These are phyloP conservation scores for Oryzias javanicus DNA, from an alignment of 2,113 vertebrate species.

Conservation along the genomic window DNA sequence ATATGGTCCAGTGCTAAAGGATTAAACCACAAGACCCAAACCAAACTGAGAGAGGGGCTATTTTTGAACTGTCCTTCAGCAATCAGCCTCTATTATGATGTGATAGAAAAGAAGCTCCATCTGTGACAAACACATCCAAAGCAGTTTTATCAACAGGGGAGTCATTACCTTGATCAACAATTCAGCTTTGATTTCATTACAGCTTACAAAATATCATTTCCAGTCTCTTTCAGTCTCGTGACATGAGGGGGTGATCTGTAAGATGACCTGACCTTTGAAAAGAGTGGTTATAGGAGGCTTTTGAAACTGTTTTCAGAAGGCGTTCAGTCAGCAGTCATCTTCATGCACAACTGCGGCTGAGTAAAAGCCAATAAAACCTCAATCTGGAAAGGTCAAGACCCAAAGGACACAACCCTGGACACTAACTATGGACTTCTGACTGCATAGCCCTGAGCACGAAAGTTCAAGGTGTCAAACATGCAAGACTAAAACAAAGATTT, in stretches of 20 bases:
- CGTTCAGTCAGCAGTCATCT: not conserved
- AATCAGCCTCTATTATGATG: constrained; percentile 35
- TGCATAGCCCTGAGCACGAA: not conserved
- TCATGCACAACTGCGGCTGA: not conserved
- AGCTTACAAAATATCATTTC: not conserved
- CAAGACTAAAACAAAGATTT: too few species aligned
- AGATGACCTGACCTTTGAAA: too few species aligned
- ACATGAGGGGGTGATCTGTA: too few species aligned
- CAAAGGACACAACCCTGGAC: not conserved
- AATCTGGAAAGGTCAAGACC: not conserved
- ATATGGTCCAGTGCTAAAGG: constrained; percentile 41
- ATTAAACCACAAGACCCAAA: constrained; percentile 54
- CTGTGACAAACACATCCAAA: not conserved
- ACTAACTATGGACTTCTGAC: not conserved
- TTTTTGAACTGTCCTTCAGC: constrained; percentile 58
- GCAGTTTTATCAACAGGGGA: not conserved
- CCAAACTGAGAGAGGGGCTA: constrained; percentile 51
- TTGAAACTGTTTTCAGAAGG: too few species aligned
- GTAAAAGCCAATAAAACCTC: not conserved
- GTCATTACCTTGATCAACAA: not conserved
- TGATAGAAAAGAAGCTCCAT: constrained; percentile 12
- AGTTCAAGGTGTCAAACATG: not conserved
- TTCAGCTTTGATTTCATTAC: not conserved
- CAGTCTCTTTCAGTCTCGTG: too few species aligned
- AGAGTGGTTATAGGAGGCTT: too few species aligned